Evolutionary conservation across 2,797 vertebrate species (phyloP).

Genomic region (Cynodonichthys magdalenae): DNA sequence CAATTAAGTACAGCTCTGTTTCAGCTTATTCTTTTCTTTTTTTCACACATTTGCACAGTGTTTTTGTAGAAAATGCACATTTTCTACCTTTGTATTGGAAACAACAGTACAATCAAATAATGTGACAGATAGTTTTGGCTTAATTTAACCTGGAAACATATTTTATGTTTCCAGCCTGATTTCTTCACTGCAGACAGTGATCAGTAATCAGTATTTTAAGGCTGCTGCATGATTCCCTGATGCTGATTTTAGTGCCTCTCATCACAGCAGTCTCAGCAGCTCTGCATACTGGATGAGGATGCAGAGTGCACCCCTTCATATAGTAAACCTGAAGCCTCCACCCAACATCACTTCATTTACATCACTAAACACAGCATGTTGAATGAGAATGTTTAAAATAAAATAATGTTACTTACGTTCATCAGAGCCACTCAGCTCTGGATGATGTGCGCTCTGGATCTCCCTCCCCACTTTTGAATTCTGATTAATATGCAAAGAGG

Average conservation of each 20-base stretch:
- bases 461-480: constrained; percentile 31
- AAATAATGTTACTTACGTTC: constrained; percentile 78
- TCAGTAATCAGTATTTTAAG: constrained; percentile 52
- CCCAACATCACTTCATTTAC: constrained; percentile 3
- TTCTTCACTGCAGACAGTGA: constrained; percentile 18
- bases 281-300: constrained; percentile 62
- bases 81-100: no score
- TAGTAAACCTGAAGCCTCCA: constrained; percentile 13
- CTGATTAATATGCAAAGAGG: constrained; percentile 78
- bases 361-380: not conserved
- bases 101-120: constrained; percentile 38
- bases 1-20: no score
- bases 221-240: constrained; percentile 26
- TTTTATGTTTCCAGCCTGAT: constrained; percentile 4
- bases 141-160: not conserved
- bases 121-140: constrained; percentile 14
- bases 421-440: constrained; percentile 69
- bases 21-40: no score
- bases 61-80: no score
- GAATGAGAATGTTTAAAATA: not conserved
- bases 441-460: constrained; percentile 61
- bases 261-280: constrained; percentile 24
- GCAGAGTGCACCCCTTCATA: constrained; percentile 38
- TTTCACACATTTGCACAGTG: no score
- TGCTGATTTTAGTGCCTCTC: constrained; percentile 30